phyloP scores from a whole-genome alignment of 2,113 vertebrate genomes.

The Cryptotis parvus region DNA sequence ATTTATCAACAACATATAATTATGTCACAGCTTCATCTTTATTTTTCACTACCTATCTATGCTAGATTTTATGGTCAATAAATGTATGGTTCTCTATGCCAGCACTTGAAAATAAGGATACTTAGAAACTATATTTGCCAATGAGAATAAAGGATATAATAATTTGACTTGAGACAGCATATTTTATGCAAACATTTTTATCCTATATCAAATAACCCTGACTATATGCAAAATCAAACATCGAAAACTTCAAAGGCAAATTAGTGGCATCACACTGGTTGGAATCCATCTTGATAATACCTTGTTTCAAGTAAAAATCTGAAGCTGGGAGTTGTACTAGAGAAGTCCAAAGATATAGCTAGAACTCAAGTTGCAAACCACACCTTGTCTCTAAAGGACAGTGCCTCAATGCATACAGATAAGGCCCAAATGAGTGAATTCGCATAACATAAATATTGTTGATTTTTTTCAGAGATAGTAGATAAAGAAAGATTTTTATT shows the following conservation, averaged over 20 bases:
- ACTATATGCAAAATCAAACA: constrained; percentile 43
- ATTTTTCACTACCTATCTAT: not conserved
- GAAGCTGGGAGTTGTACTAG: not conserved
- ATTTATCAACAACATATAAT: not conserved
- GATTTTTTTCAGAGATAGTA: not conserved
- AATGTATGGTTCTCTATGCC: not conserved
- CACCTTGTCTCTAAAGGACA: not conserved
- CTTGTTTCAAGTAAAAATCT: not conserved
- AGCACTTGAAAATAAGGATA: not conserved
- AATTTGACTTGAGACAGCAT: not conserved
- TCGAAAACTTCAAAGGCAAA: not conserved
- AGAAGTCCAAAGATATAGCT: not conserved
- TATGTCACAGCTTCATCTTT: constrained; percentile 24
- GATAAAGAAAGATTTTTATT: not conserved
- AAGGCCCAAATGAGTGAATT: not conserved
- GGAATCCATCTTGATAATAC: not conserved
- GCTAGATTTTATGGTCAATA: not conserved
- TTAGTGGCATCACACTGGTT: not conserved
- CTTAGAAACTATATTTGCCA: not conserved
- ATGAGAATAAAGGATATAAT: constrained; percentile 30
- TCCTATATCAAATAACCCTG: constrained; percentile 7
- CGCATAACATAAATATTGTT: not conserved
- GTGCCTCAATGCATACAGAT: not conserved
- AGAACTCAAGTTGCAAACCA: not conserved
- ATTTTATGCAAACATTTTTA: constrained; percentile 9